phyloP scores from a whole-genome alignment of 2,797 vertebrate genomes.

The Myotis pilosus region DNA sequence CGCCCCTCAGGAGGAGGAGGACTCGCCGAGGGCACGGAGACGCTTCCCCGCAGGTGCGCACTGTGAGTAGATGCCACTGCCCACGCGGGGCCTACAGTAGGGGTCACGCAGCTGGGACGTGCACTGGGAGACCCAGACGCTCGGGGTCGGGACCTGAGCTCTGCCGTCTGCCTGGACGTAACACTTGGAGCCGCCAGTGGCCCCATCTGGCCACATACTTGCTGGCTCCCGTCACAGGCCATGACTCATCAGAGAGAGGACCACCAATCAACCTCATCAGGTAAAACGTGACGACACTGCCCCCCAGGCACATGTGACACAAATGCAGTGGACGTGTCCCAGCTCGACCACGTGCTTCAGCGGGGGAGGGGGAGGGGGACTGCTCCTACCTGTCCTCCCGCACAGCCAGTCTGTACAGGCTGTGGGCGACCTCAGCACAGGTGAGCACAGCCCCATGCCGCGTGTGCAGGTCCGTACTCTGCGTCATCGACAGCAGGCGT shows the following conservation, averaged over 20 bases:
- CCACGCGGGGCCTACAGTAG: background rate
- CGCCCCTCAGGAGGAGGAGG: background rate
- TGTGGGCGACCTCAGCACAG: conserved; percentile 92
- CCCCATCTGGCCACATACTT: background rate
- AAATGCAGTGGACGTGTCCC: background rate
- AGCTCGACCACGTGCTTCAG: background rate
- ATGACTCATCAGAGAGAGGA: background rate
- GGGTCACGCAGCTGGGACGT: fast-evolving
- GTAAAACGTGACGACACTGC: background rate
- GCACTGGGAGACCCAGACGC: background rate
- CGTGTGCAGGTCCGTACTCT: conserved; percentile 90
- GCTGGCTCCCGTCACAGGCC: background rate
- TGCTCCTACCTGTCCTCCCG: conserved; percentile 88
- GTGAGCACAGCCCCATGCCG: conserved; percentile 95
- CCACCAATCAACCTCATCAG: background rate
- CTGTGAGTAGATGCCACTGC: too few species aligned
- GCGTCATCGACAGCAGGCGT: conserved; percentile 88
- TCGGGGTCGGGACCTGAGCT: background rate
- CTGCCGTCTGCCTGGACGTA: fast-evolving
- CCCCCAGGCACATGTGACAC: background rate
- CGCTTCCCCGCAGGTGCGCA: fast-evolving
- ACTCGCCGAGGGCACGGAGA: too few species aligned
- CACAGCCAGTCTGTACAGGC: conserved; percentile 88
- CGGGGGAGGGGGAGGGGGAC: background rate
- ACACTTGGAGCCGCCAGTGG: background rate